Conservation (phyloP, 1,140 invertebrate genomes). For the Saccostrea echinata region DNA sequence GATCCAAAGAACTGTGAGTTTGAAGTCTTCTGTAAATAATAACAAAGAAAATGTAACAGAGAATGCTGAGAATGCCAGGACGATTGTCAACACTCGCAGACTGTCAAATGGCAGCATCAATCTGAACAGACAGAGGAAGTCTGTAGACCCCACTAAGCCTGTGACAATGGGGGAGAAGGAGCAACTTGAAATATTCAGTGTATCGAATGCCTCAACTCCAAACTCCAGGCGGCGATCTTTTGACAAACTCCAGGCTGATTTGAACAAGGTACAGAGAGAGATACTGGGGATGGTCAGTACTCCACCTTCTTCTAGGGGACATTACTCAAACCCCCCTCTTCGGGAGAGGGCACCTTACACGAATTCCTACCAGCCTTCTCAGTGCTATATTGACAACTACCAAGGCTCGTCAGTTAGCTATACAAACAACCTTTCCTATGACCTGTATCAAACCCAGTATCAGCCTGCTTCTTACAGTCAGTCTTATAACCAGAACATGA, state of each 20-base stretch:
- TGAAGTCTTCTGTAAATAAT: not conserved
- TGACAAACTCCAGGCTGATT: conserved; percentile 21
- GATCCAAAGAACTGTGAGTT: not conserved
- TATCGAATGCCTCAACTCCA: not conserved
- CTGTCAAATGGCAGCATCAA: not conserved
- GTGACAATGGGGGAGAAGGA: conserved; percentile 16
- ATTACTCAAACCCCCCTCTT: not conserved
- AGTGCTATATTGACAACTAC: not conserved
- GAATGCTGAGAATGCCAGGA: not conserved
- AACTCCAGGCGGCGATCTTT: not conserved
- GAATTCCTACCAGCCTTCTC: not conserved
- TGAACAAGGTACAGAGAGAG: conserved; percentile 12
- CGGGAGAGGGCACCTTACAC: not conserved
- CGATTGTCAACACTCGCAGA: not conserved
- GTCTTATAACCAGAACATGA: not conserved
- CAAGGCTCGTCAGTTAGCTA: not conserved
- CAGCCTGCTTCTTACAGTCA: not conserved
- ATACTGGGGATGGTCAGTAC: conserved; percentile 2
- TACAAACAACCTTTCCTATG: not conserved
- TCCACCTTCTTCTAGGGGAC: conserved; percentile 5
- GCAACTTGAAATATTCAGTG: not conserved
- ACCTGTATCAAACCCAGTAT: not conserved
- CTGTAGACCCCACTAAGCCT: not conserved
- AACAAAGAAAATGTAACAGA: not conserved
- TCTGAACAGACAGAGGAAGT: not conserved